phyloP scores from a whole-genome alignment of 2,797 vertebrate genomes.

The Rallus crepitans region DNA sequence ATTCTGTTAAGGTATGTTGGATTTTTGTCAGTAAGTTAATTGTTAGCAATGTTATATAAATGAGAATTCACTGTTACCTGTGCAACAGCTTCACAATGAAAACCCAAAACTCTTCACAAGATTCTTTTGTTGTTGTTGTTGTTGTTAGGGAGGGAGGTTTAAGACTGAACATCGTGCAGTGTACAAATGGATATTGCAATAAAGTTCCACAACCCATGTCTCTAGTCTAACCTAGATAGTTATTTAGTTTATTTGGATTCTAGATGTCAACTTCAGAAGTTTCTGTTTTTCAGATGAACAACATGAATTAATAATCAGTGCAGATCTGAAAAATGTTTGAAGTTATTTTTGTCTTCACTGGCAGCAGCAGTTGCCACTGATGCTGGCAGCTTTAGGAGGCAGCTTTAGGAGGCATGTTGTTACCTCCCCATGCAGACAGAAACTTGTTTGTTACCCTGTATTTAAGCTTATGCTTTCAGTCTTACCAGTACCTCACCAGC shows the following conservation, averaged over 20 bases:
- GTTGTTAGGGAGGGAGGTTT: not conserved
- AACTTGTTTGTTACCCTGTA: not conserved
- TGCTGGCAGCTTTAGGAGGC: conserved; percentile 8
- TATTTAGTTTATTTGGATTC: not conserved
- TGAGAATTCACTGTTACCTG: not conserved
- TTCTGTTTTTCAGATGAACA: not conserved
- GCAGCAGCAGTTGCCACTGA: not conserved
- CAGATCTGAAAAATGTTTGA: conserved; percentile 30
- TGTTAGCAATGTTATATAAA: not conserved
- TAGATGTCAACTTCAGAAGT: not conserved
- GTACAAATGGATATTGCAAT: not conserved
- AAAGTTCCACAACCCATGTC: not conserved
- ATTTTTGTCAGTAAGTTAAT: not conserved
- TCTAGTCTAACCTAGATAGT: conserved; percentile 9
- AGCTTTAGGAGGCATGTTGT: not conserved
- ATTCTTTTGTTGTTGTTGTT: not conserved
- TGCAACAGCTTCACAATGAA: not conserved
- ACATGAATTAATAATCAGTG: conserved; percentile 38
- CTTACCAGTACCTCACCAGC: not conserved
- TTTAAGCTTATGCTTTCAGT: not conserved
- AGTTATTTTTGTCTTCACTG: conserved; percentile 57
- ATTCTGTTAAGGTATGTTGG: not conserved
- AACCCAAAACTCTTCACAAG: not conserved
- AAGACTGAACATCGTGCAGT: not conserved
- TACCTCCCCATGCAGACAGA: not conserved